Base-by-base conservation (phyloP, 2,113 vertebrate species). In the Esox niger region DNA sequence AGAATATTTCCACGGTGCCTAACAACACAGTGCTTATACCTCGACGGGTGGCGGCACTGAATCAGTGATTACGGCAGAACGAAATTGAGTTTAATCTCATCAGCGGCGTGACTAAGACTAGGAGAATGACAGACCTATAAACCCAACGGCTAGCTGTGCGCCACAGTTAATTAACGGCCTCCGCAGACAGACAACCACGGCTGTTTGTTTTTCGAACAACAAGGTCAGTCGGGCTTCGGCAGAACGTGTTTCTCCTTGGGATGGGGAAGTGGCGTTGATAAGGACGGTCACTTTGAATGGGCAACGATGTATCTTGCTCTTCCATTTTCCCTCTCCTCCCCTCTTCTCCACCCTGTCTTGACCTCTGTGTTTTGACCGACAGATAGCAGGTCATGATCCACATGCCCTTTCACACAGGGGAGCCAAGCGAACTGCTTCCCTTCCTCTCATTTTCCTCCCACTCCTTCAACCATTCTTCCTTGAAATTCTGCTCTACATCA, bases 11-110 rank as follows among this genome's bases (percentile, higher is more conserved):
- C 47, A 49, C 20, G n/a, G 20, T 8, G n/a, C 47, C 11, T 49
- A 13, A 56, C 11, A 56, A 7, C 11, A 27, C 23, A 11, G 10
- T 8, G 21, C 10, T 21, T 21, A 23, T 13, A 23, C 8, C 4
- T 26, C 54, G 25, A 3, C 52, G 52, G 52, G n/a, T 55, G 21
- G 8, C n/a, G 6, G 54, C n/a, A 1, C 46, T 46, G 46, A 2
- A 30, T 6, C 30, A 64, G 54, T 58, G 68, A 79, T 81, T 75
- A 69, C 32, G 23, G 70, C 46, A 54, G 35, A 68, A 66, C 27
- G 54, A 46, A 56, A 75, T 17, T 23, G 2, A 13, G 35, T 38
- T 38, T 78, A 76, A 82, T 84, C 77, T 70, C 75, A 77, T 85
- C 73, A 74, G 59, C 38, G 21, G 69, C 15, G 63, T 71, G 70